phyloP scores from a whole-genome alignment of 2,888 invertebrate genomes.

The Cephus sareptanus region DNA sequence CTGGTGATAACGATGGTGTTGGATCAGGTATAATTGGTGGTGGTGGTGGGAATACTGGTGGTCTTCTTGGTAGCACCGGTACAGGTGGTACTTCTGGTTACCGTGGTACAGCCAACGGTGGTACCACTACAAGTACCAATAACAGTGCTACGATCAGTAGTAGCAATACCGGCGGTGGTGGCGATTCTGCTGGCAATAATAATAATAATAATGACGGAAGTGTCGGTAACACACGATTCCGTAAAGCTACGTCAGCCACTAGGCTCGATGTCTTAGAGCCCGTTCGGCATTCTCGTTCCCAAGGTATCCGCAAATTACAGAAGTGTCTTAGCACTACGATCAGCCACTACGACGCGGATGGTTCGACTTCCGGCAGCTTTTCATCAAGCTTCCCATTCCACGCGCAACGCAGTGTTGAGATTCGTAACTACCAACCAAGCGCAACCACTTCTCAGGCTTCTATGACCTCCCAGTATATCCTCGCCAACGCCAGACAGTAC shows the following conservation, averaged over 20 bases:
- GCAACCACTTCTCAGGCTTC: slow-evolving; percentile 67
- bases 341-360: slow-evolving; percentile 81
- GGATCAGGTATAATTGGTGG: slow-evolving; percentile 23
- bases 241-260: slow-evolving; percentile 39
- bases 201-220: slow-evolving; percentile 29
- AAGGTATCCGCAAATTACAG: slow-evolving; percentile 95
- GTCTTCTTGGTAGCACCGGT: slow-evolving; percentile 49
- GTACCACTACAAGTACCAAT: slow-evolving; percentile 34
- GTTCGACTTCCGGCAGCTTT: slow-evolving; percentile 65
- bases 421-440: slow-evolving; percentile 68
- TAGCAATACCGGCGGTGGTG: slow-evolving; percentile 29
- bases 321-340: slow-evolving; percentile 88
- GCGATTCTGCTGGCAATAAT: slow-evolving; percentile 30
- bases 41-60: slow-evolving; percentile 44
- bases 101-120: slow-evolving; percentile 37
- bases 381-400: slow-evolving; percentile 51
- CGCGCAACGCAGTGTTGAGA: slow-evolving; percentile 60
- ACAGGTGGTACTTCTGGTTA: slow-evolving; percentile 5
- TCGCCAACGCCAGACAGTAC: slow-evolving; percentile 84
- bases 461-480: slow-evolving; percentile 62
- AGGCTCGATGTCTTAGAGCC: slow-evolving; percentile 61
- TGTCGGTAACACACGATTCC: slow-evolving; percentile 41
- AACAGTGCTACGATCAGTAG: slow-evolving; percentile 21
- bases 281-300: slow-evolving; percentile 89
- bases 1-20: slow-evolving; percentile 33